These are phyloP conservation scores for Drosophila pseudotakahashii DNA, from an alignment of 2,888 invertebrate species.

Conservation along the genomic window DNA sequence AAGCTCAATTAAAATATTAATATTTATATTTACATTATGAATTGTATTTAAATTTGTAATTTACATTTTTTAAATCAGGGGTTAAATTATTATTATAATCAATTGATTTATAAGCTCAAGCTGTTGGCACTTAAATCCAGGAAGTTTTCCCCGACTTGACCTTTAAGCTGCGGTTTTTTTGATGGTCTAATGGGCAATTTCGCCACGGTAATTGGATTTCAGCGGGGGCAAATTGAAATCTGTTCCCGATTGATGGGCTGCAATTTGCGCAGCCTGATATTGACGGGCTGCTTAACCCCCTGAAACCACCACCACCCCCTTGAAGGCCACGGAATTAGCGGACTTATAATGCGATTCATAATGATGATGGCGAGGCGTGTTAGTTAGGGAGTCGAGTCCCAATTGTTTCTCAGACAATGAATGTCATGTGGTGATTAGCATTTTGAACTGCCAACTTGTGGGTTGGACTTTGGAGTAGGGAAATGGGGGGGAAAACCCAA, in stretches of 20 bases:
- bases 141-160: background rate
- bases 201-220: constrained; percentile 1
- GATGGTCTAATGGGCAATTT: background rate
- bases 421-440: constrained; percentile 78
- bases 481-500: background rate
- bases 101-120: background rate
- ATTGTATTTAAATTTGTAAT: background rate
- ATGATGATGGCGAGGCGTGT: constrained; percentile 57
- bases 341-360: constrained; percentile 69
- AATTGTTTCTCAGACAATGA: constrained; percentile 78
- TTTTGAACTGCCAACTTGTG: constrained; percentile 60
- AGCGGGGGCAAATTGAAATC: constrained; percentile 6
- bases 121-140: background rate
- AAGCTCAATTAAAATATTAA: too few relatives aligned
- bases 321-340: constrained; percentile 21
- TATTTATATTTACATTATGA: background rate
- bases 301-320: background rate
- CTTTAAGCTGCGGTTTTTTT: constrained; percentile 1
- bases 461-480: constrained; percentile 4
- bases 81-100: background rate
- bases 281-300: background rate
- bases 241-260: constrained; percentile 6
- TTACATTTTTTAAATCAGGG: background rate
- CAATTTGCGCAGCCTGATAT: constrained; percentile 9
- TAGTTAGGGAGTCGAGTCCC: constrained; percentile 55